phyloP scores from a whole-genome alignment of 2,888 invertebrate species.

The Antitype chi region DNA sequence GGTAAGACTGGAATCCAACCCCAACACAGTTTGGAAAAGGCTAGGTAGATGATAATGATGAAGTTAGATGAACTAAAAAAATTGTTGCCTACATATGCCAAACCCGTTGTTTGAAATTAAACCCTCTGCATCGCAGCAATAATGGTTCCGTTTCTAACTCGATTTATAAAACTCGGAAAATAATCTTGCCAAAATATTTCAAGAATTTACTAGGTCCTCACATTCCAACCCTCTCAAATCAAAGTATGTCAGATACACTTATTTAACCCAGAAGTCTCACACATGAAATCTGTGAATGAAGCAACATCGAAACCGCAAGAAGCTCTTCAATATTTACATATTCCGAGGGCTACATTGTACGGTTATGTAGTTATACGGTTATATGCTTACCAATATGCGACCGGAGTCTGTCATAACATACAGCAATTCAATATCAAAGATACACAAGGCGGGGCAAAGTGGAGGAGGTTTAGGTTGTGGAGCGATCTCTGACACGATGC shows the following conservation, averaged over 20 bases:
- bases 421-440: slow-evolving; percentile 66
- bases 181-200: neutral
- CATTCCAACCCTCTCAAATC: neutral
- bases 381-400: slow-evolving; percentile 59
- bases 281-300: slow-evolving; percentile 41
- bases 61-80: no score
- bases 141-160: neutral
- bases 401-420: slow-evolving; percentile 67
- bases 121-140: no score
- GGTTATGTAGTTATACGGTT: slow-evolving; percentile 33
- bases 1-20: no score
- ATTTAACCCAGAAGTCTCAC: slow-evolving; percentile 15
- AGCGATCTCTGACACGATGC: slow-evolving; percentile 39
- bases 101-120: no score
- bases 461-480: slow-evolving; percentile 55
- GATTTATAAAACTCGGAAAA: neutral
- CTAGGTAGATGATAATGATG: no score
- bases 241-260: slow-evolving; percentile 36
- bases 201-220: neutral
- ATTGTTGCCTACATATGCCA: no score
- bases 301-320: slow-evolving; percentile 46
- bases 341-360: slow-evolving; percentile 24
- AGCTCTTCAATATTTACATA: slow-evolving; percentile 61
- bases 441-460: slow-evolving; percentile 59
- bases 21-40: no score